Evolutionary conservation across 2,888 invertebrate genomes (phyloP).

Genomic region (Drosophila robusta): DNA sequence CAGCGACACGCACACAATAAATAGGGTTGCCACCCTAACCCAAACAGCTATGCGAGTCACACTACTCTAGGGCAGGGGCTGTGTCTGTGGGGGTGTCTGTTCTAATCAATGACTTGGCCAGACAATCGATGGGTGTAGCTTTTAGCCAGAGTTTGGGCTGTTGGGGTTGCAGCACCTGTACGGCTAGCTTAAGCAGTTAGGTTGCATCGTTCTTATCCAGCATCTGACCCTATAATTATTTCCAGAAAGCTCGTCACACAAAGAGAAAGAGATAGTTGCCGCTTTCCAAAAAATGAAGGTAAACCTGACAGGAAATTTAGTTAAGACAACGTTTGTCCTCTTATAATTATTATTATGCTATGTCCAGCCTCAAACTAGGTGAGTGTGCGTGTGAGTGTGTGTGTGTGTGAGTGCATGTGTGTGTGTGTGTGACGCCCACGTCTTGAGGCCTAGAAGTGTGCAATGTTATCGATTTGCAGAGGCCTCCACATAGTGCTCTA

Average conservation of each 20-base stretch:
- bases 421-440: conserved; percentile 29
- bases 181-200: conserved; percentile 36
- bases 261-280: conserved; percentile 37
- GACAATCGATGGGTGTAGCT: conserved; percentile 61
- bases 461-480: conserved; percentile 65
- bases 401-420: conserved; percentile 7
- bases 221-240: conserved; percentile 48
- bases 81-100: conserved; percentile 20
- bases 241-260: conserved; percentile 4
- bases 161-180: conserved; percentile 21
- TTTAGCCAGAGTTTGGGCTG: background rate
- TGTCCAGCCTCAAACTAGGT: conserved; percentile 18
- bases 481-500: conserved; percentile 38
- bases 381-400: background rate
- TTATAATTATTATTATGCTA: conserved; percentile 71
- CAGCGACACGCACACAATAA: conserved; percentile 76
- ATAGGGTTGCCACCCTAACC: conserved; percentile 34
- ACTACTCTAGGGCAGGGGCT: background rate
- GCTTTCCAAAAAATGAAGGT: conserved; percentile 48
- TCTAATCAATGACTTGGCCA: conserved; percentile 66
- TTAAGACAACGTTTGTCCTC: conserved; percentile 27
- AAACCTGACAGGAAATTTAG: conserved; percentile 10
- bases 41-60: conserved; percentile 1
- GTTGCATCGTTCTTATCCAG: conserved; percentile 44
- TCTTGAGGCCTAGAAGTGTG: conserved; percentile 67